Base-by-base conservation (phyloP, 2,888 invertebrate genomes). In the Platycheirus rosarum region DNA sequence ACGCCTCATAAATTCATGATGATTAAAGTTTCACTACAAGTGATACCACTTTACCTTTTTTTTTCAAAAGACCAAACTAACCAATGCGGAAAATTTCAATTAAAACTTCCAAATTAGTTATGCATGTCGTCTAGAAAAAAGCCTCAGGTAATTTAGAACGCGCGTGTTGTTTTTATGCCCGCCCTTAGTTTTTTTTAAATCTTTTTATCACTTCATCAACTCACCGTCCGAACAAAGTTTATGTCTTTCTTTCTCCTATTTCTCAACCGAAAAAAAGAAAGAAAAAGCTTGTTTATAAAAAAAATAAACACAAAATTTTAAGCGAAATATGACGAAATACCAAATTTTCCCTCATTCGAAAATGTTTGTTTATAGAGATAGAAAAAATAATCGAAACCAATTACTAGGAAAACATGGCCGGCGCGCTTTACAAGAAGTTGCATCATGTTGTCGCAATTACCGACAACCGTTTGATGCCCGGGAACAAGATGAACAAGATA, bases 401-500 rank as follows among this genome's bases (percentile, higher is more conserved):
- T 53, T 74, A 68, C 66, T 53, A 18, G 48, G 60, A 75, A 77
- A 70, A 78, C 57, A 66, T 9, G 44, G 37, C 11, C 48, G 77
- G 37, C 53, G 53, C 62, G 11, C 44, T 29, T 48, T 48, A 35
- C 20, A 60, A 32, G n/a, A 48, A 68, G 68, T 78, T 78, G 78
- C 78, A 78, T 78, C 78, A 78, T 68, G 78, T 68, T 69, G 40
- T 53, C 53, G 66, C 73, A 73, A 73, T 78, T 73, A 78, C 44
- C 29, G 2, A 44, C 66, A 71, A 69, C 49, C 49, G 76, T 57
- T 70, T 62, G 35, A 53, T 62, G 35, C 11, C 23, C 23, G 46
- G 44, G 46, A 13, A 77, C 71, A 65, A 62, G 62, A 35, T 40
- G 42, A 51, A 68, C 71, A 49, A 60, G 44, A 78, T 71, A 78